Conservation (phyloP, 2,113 vertebrate species). For the Salminus brasiliensis region DNA sequence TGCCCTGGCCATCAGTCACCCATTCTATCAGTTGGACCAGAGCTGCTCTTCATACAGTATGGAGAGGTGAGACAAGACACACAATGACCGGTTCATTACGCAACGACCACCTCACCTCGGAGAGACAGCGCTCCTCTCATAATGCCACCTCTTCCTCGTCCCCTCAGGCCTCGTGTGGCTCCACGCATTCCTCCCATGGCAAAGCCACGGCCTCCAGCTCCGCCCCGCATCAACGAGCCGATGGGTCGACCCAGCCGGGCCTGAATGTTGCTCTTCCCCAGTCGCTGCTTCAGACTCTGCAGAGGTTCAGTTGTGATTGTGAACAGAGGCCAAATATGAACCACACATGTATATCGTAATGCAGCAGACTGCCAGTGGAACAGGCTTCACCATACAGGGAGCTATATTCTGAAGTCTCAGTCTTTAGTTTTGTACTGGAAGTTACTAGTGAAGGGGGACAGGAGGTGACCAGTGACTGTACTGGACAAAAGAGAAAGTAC, state of each 20-base stretch:
- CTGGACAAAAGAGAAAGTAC: no score
- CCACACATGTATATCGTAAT: no score
- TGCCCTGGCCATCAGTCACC: no score
- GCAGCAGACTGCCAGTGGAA: no score
- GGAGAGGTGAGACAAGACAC: not conserved
- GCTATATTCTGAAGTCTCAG: no score
- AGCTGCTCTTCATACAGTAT: not conserved
- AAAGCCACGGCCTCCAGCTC: conserved; percentile 79
- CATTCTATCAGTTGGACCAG: no score
- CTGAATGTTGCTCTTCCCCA: conserved; percentile 98
- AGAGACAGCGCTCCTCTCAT: conserved; percentile 85
- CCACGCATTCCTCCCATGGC: conserved; percentile 83
- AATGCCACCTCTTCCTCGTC: conserved; percentile 81
- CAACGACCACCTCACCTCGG: conserved; percentile 77
- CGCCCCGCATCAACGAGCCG: conserved; percentile 81
- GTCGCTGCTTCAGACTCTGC: conserved; percentile 96
- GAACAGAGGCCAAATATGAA: no score
- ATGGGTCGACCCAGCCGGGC: conserved; percentile 91
- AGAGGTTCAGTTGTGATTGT: conserved; percentile 57
- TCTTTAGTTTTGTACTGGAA: no score
- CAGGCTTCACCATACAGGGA: no score
- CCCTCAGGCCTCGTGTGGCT: conserved; percentile 81
- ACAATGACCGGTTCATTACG: not conserved
- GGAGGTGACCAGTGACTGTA: no score
- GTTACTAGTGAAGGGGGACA: no score